Evolutionary conservation across 2,888 invertebrate genomes (phyloP).

Genomic region (Erynnis tages): DNA sequence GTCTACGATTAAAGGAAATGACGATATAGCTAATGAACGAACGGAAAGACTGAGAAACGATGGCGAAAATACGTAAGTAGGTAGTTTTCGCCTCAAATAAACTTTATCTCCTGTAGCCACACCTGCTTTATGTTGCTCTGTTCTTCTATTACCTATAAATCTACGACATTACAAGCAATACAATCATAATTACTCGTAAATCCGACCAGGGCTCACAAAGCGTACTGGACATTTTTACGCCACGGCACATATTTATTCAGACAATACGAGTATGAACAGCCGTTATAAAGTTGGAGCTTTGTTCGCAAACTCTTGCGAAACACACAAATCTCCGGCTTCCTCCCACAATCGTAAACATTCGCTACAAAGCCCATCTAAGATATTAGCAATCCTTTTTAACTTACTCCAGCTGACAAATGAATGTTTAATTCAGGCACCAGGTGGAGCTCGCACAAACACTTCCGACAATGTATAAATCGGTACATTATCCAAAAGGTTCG

Average conservation of each 20-base stretch:
- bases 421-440: constrained; percentile 72
- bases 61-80: no score
- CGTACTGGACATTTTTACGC: constrained; percentile 7
- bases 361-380: constrained; percentile 64
- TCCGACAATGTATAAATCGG: constrained; percentile 60
- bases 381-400: constrained; percentile 76
- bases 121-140: no score
- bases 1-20: no score
- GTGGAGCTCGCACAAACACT: constrained; percentile 46
- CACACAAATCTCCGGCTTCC: constrained; percentile 21
- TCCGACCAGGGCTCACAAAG: no score
- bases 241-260: constrained; percentile 16
- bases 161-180: no score
- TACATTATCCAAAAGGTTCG: constrained; percentile 45
- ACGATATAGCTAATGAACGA: no score
- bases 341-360: constrained; percentile 51
- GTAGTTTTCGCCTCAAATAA: no score
- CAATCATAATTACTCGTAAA: no score
- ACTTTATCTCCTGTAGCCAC: no score
- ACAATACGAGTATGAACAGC: constrained; percentile 19
- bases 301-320: constrained; percentile 19
- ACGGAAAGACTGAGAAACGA: no score
- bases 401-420: constrained; percentile 73
- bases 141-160: no score
- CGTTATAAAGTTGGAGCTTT: constrained; percentile 14